Evolutionary conservation across 2,113 vertebrate genomes (phyloP).

Genomic region (Syngnathoides biaculeatus): DNA sequence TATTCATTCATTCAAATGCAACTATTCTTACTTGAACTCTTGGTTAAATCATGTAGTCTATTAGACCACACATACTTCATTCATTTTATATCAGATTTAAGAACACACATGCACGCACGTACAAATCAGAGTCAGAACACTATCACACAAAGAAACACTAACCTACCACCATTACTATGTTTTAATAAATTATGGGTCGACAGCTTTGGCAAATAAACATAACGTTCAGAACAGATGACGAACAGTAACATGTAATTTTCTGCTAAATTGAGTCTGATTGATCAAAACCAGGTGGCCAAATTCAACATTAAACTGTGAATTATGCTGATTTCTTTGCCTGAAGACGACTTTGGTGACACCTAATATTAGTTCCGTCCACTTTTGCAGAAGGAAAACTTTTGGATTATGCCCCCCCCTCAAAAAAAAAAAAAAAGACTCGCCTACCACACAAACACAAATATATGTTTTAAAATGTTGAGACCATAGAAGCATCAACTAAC

Average conservation of each 20-base stretch:
- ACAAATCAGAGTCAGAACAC: too few relatives aligned
- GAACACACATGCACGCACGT: neutral
- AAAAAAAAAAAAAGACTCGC: conserved; percentile 16
- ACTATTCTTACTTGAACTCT: neutral
- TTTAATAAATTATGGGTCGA: neutral
- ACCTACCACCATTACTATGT: neutral
- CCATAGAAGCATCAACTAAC: conserved; percentile 35
- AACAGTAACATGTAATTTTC: neutral
- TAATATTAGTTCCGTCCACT: conserved; percentile 46
- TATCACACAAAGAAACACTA: neutral
- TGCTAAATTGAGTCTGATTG: neutral
- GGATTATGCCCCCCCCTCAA: conserved; percentile 31
- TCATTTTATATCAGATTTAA: neutral
- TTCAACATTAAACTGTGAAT: conserved; percentile 45
- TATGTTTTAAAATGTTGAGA: conserved; percentile 35
- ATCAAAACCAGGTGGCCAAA: conserved; percentile 11
- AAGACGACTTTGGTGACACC: conserved; percentile 53
- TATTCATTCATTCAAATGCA: too few relatives aligned
- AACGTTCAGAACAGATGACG: neutral
- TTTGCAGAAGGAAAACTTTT: conserved; percentile 28
- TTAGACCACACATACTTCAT: neutral
- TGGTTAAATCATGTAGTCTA: neutral
- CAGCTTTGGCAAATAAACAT: neutral
- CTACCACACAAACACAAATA: conserved; percentile 23
- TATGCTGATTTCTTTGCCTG: conserved; percentile 37